phyloP scores from a whole-genome alignment of 2,888 invertebrate species.

The Alitta virens region DNA sequence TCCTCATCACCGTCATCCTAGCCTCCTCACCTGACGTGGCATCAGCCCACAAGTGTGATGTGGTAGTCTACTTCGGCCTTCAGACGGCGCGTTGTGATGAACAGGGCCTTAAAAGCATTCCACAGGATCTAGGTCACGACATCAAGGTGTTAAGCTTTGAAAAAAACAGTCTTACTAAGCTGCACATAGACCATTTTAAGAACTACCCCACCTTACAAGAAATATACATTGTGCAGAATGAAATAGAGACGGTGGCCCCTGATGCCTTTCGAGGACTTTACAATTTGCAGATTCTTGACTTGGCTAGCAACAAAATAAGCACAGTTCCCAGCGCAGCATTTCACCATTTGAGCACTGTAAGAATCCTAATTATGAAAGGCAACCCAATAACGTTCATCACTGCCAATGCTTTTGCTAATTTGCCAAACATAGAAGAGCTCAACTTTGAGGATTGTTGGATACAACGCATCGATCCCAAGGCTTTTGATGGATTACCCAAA shows the following conservation, averaged over 20 bases:
- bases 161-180: constrained; percentile 25
- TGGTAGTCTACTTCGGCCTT: constrained; percentile 24
- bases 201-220: constrained; percentile 29
- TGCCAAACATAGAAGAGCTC: constrained; percentile 27
- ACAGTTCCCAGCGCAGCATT: constrained; percentile 21
- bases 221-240: constrained; percentile 25
- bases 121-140: constrained; percentile 24
- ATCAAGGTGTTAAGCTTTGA: constrained; percentile 27
- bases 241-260: constrained; percentile 24
- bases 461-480: constrained; percentile 22
- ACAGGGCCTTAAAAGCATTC: constrained; percentile 18
- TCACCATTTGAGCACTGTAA: constrained; percentile 19
- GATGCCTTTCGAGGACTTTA: constrained; percentile 26
- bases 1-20: too few relatives aligned
- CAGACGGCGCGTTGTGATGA: constrained; percentile 27
- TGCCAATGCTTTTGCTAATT: constrained; percentile 18
- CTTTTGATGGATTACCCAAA: constrained; percentile 20
- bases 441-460: constrained; percentile 32
- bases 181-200: constrained; percentile 22
- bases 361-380: constrained; percentile 24
- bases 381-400: constrained; percentile 27
- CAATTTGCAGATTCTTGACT: constrained; percentile 28
- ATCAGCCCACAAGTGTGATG: constrained; percentile 16
- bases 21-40: neutral
- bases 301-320: constrained; percentile 26